Evolutionary conservation across 1,140 invertebrate species (phyloP).

Genomic region (Anastrepha obliqua): DNA sequence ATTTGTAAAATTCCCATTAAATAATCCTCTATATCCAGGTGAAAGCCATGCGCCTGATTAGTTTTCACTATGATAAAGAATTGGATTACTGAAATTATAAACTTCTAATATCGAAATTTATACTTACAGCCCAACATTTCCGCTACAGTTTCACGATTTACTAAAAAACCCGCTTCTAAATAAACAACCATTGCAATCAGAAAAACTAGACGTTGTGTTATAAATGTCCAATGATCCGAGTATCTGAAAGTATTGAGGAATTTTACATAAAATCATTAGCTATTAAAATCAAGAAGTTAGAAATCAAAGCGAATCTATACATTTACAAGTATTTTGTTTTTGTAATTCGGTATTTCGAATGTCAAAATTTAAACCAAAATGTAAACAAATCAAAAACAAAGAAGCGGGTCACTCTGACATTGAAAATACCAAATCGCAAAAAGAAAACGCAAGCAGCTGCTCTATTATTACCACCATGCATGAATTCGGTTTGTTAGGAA

Average conservation of each 20-base stretch:
- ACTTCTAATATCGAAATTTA: not conserved
- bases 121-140: constrained; percentile 84
- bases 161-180: constrained; percentile 85
- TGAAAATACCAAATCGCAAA: too few species aligned
- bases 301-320: too few species aligned
- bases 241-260: constrained; percentile 76
- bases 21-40: constrained; percentile 93
- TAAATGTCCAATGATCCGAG: constrained; percentile 90
- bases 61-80: constrained; percentile 76
- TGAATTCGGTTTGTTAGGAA: too few species aligned
- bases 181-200: constrained; percentile 86
- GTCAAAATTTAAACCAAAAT: too few species aligned
- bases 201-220: constrained; percentile 87
- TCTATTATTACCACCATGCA: too few species aligned
- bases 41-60: constrained; percentile 83
- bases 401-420: too few species aligned
- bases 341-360: too few species aligned
- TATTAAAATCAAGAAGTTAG: not conserved
- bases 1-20: constrained; percentile 88
- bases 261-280: not conserved
- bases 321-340: too few species aligned
- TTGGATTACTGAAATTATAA: constrained; percentile 27
- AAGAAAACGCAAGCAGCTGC: too few species aligned
- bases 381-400: too few species aligned
- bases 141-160: constrained; percentile 85